phyloP scores from a whole-genome alignment of 2,113 vertebrate genomes.

The Nematolebias whitei region DNA sequence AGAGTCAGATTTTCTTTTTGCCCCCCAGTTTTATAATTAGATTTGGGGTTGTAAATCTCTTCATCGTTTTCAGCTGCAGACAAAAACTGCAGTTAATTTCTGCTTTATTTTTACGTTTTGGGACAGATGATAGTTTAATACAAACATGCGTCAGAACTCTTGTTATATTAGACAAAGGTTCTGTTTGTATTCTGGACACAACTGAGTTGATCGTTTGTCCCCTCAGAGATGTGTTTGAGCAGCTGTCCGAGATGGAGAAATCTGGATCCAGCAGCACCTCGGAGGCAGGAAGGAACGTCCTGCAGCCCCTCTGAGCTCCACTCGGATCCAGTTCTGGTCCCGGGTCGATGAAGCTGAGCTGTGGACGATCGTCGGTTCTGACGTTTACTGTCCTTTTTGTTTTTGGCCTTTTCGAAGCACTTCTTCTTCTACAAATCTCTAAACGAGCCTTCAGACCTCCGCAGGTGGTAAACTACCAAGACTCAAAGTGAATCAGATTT shows the following conservation, averaged over 20 bases:
- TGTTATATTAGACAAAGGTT: too few species aligned
- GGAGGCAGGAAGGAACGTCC: constrained; percentile 75
- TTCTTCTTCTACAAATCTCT: constrained; percentile 23
- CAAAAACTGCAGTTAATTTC: too few species aligned
- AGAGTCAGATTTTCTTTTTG: too few species aligned
- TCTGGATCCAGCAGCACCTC: constrained; percentile 53
- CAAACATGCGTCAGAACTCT: too few species aligned
- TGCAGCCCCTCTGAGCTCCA: constrained; percentile 79
- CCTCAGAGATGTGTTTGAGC: constrained; percentile 92
- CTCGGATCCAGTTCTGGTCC: constrained; percentile 3
- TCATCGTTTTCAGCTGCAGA: too few species aligned
- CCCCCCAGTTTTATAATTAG: too few species aligned
- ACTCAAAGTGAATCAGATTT: constrained; percentile 56
- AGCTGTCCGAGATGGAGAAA: constrained; percentile 91
- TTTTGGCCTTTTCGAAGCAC: constrained; percentile 48
- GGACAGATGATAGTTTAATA: too few species aligned
- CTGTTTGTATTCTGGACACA: not conserved
- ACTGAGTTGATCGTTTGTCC: not conserved
- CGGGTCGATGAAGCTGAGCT: constrained; percentile 16
- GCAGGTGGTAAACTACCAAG: constrained; percentile 20
- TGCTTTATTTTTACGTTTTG: too few species aligned
- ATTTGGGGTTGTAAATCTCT: too few species aligned
- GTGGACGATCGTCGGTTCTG: constrained; percentile 61
- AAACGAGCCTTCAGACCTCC: constrained; percentile 7
- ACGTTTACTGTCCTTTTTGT: constrained; percentile 60